A percentile compares a stretch with the other conserved stretches of the same genome.
phyloP scores from a whole-genome alignment of 2,888 invertebrate genomes.

The Lochmaea crataegi region DNA sequence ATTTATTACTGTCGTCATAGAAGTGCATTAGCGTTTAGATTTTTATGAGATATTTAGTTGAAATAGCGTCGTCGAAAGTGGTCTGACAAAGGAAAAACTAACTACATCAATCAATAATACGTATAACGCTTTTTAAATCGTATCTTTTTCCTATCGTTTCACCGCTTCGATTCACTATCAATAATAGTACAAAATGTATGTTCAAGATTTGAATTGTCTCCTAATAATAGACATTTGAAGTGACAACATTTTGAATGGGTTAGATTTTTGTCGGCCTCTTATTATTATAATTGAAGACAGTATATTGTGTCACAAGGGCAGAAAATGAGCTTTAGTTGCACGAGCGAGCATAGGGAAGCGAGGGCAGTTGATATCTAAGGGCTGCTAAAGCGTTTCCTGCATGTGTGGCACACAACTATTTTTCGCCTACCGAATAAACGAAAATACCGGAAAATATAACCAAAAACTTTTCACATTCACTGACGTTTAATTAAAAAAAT shows the following conservation, averaged over 20 bases:
- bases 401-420: too few relatives aligned
- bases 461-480: too few relatives aligned
- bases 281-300: too few relatives aligned
- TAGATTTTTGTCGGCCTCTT: neutral
- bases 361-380: too few relatives aligned
- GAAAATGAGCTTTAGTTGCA: too few relatives aligned
- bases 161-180: slow-evolving; percentile 21
- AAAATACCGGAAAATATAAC: too few relatives aligned
- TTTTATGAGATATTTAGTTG: slow-evolving; percentile 15
- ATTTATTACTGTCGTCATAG: slow-evolving; percentile 7
- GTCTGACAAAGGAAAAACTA: neutral
- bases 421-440: too few relatives aligned
- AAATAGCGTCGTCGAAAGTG: neutral
- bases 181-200: slow-evolving; percentile 21
- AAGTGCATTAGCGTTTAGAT: slow-evolving; percentile 27
- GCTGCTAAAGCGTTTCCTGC: too few relatives aligned
- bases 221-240: neutral
- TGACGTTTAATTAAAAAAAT: too few relatives aligned
- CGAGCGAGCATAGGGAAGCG: too few relatives aligned
- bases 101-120: neutral
- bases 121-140: neutral
- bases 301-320: too few relatives aligned
- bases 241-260: neutral
- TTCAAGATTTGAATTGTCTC: neutral
- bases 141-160: neutral